Base-by-base conservation (phyloP, 37 sponge, comb jelly and placozoan species). In the Beroe forskalii region DNA sequence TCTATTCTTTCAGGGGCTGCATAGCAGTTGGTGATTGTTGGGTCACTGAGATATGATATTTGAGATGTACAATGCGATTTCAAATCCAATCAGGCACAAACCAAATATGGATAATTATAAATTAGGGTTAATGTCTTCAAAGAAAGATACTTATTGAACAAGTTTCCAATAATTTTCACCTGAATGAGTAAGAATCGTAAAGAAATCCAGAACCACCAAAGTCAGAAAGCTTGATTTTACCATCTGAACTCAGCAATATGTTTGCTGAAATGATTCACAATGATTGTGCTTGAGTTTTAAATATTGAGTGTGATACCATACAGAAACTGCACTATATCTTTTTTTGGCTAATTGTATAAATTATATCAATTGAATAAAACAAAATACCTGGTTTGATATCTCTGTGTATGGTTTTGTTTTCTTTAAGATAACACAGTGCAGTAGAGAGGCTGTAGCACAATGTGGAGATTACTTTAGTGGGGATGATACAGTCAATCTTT, bases 381-480 rank as follows among this genome's bases (percentile, higher is more conserved):
- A n/a, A n/a, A n/a, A n/a, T 80, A 80, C 86, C 86, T 41, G 86
- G 86, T 42, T 80, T 80, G 27, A 80, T 38, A 38, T 80, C 86
- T 30, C 86, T 17, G 31, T 80, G 86, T n/a, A 80, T 80, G 20
- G 35, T 43, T n/a, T 80, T 80, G 17, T 80, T 41, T 20, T 80
- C 30, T 43, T 80, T 80, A 25, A 80, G 27, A 37, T 43, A 80
- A 19, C 37, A 35, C 25, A 80, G 55, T 22, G 55, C 86, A 4
- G 3, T 2, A 28, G 86, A 80, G 22, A 80, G 20, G 42, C 86
- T 80, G 86, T 80, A 80, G 22, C 86, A 80, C 8, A 80, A 24
- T 6, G 27, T 80, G 30, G 55, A 32, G 24, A 80, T 35, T 0
- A 80, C 86, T 80, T 80, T 80, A 43, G 86, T 42, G 3, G 86